Percentiles rank a stretch among this genome's conserved stretches.
phyloP scores from a whole-genome alignment of 2,113 vertebrate species.

The Saccopteryx bilineata region DNA sequence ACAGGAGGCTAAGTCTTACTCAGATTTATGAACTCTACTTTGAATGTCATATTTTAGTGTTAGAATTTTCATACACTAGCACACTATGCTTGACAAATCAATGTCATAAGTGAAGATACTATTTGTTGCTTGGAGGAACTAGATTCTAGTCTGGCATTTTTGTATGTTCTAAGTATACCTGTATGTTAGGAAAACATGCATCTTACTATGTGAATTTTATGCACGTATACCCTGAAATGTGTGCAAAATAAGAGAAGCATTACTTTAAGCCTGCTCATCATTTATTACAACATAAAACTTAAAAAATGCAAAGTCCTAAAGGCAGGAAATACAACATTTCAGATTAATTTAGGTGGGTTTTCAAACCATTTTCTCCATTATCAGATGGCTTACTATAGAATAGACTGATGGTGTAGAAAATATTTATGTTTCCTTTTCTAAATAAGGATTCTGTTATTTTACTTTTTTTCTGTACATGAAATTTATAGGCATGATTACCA shows the following conservation, averaged over 20 bases:
- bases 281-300: slow-evolving; percentile 13
- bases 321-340: slow-evolving; percentile 49
- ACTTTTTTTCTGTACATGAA: not conserved
- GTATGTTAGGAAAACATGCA: not conserved
- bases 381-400: not conserved
- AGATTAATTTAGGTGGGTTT: not conserved
- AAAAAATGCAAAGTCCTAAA: slow-evolving; percentile 45
- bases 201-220: not conserved
- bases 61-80: not conserved
- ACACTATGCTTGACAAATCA: not conserved
- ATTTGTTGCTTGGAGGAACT: not conserved
- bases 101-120: not conserved
- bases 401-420: slow-evolving; percentile 55
- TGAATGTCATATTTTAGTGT: not conserved
- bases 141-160: not conserved
- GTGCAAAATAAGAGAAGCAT: not conserved
- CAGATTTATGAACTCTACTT: not conserved
- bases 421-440: slow-evolving; percentile 27
- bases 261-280: slow-evolving; percentile 20
- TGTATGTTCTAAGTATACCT: not conserved
- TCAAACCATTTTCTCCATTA: slow-evolving; percentile 31
- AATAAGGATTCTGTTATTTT: not conserved
- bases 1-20: not conserved
- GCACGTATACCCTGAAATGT: not conserved
- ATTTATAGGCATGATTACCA: not conserved